Conservation (phyloP, 2,797 vertebrate species). For the Ptychobarbus kaznakovi region DNA sequence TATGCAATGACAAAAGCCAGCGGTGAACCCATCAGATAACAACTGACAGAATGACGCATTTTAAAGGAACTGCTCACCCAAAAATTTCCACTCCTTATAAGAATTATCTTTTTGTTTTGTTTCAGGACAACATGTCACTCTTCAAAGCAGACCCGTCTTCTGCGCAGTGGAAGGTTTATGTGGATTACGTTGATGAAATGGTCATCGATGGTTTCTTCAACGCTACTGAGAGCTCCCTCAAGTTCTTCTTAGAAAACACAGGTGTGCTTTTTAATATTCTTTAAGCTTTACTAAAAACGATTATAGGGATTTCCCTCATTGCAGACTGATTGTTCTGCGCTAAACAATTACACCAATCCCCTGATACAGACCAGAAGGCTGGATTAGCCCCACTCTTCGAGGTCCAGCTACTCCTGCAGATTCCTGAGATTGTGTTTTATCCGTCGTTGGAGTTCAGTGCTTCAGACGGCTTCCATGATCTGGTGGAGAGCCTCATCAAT, state of each 20-base stretch:
- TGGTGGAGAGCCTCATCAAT: conserved; percentile 82
- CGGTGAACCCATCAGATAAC: background rate
- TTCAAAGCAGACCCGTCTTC: conserved; percentile 81
- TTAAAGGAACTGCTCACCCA: background rate
- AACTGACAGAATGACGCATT: background rate
- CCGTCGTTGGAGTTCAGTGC: conserved; percentile 84
- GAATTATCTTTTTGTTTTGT: conserved; percentile 15
- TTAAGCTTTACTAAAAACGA: background rate
- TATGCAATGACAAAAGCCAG: conserved; percentile 24
- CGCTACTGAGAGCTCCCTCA: conserved; percentile 87
- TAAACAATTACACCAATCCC: conserved; percentile 14
- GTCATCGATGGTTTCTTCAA: conserved; percentile 89
- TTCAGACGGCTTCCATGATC: conserved; percentile 80
- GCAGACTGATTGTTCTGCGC: conserved; percentile 24
- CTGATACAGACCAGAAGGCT: conserved; percentile 77
- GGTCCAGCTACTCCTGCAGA: conserved; percentile 82
- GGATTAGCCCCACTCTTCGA: conserved; percentile 85
- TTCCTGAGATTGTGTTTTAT: conserved; percentile 86
- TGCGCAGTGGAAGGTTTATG: conserved; percentile 85
- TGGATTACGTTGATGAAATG: conserved; percentile 89
- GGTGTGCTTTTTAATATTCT: conserved; percentile 72
- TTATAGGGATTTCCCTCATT: background rate
- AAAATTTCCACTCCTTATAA: background rate
- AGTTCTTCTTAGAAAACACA: conserved; percentile 90
- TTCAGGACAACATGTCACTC: conserved; percentile 85